These are phyloP conservation scores for Triplophysa tibetana DNA, from an alignment of 2,113 vertebrate species.

Conservation along the genomic window DNA sequence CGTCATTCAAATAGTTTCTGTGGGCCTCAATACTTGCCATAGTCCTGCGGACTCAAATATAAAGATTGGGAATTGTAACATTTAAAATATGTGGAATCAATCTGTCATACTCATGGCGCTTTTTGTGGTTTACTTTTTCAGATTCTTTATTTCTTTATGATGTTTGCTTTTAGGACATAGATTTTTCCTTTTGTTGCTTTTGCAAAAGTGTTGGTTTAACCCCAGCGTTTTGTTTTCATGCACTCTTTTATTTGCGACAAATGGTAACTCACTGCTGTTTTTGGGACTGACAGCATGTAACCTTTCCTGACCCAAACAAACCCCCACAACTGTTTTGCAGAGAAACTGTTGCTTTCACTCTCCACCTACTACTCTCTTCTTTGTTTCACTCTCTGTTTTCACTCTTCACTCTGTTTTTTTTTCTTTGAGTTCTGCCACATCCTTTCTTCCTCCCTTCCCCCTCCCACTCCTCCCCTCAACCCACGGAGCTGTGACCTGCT, in stretches of 20 bases:
- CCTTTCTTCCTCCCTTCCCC: not conserved
- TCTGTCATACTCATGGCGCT: too few species aligned
- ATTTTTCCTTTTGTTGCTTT: constrained; percentile 10
- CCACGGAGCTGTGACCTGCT: constrained; percentile 32
- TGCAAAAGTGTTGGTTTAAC: not conserved
- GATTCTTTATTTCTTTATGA: not conserved
- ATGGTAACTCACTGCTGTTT: constrained; percentile 11
- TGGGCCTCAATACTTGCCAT: not conserved
- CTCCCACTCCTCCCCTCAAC: not conserved
- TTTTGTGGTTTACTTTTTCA: too few species aligned
- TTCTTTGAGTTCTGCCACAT: not conserved
- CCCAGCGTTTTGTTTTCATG: not conserved
- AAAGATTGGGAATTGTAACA: not conserved
- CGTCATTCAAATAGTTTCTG: not conserved
- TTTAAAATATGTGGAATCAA: too few species aligned
- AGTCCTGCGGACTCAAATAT: not conserved
- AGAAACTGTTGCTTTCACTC: constrained; percentile 21
- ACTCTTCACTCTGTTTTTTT: constrained; percentile 8
- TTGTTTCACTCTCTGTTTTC: constrained; percentile 12
- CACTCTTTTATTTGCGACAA: not conserved
- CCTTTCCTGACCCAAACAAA: constrained; percentile 18
- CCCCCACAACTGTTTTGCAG: not conserved
- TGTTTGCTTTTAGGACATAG: not conserved
- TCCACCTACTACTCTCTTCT: constrained; percentile 21
- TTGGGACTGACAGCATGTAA: constrained; percentile 24